Percentiles rank a stretch among this genome's conserved stretches.
These are phyloP conservation scores for Caenorhabditis sp. DNA, from an alignment of 2,888 invertebrate genomes.

Conservation along the genomic window DNA sequence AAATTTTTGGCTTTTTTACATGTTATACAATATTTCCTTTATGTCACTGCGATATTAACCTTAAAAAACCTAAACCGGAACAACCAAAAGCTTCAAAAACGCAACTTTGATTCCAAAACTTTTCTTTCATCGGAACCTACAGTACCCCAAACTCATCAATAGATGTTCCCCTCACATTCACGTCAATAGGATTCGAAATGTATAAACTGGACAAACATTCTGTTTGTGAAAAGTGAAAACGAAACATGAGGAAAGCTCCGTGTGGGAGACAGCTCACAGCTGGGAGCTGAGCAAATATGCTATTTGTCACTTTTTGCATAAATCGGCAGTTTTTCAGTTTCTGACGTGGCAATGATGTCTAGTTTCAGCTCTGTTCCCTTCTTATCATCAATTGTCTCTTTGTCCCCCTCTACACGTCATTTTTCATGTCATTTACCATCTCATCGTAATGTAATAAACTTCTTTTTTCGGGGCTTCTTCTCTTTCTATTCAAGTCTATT, in stretches of 20 bases:
- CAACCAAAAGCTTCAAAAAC: not conserved
- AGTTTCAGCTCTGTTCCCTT: slow-evolving; percentile 20
- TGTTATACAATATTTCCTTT: too few species aligned
- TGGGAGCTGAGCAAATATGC: slow-evolving; percentile 36
- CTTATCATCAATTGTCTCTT: not conserved
- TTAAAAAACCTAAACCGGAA: too few species aligned
- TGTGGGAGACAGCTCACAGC: slow-evolving; percentile 28
- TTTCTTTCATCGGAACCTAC: not conserved
- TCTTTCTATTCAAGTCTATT: slow-evolving; percentile 10
- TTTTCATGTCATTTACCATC: slow-evolving; percentile 23
- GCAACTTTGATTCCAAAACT: not conserved
- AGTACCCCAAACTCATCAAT: not conserved
- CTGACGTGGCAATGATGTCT: slow-evolving; percentile 21
- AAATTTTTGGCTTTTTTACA: too few species aligned
- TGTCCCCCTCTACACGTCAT: not conserved
- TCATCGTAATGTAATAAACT: slow-evolving; percentile 27
- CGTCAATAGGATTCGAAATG: slow-evolving; percentile 14
- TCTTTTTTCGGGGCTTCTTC: not conserved
- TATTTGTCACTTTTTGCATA: slow-evolving; percentile 38
- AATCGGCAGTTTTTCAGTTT: slow-evolving; percentile 9
- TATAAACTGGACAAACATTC: slow-evolving; percentile 15
- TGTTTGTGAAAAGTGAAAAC: slow-evolving; percentile 26
- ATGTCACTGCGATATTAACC: too few species aligned
- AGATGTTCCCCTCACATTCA: not conserved
- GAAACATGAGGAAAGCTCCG: slow-evolving; percentile 26